Base-by-base conservation (phyloP, 2,888 invertebrate genomes). In the Ferdinandea cuprea region DNA sequence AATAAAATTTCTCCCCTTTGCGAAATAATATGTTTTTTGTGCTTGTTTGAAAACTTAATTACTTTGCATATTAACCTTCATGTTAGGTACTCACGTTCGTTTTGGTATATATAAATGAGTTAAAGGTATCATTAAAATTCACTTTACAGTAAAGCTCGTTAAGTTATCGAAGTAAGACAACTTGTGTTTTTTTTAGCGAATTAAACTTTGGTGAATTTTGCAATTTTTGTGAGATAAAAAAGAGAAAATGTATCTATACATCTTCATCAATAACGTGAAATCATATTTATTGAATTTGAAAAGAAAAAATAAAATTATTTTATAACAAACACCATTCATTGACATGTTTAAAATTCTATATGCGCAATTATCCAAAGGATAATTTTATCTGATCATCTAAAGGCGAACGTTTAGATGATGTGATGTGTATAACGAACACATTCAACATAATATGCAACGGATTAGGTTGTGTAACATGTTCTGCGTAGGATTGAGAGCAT, bases 391-490 rank as follows among this genome's bases (percentile, higher is more conserved):
- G 35, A 52, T 74, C 32, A 25, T 32, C 32, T 21, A 21, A 15
- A 28, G 21, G 25, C 17, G 21, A 78, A 13, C 35, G 17, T 19
- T 44, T 21, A 9, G 54, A 54, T 37, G 11, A 13, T 13, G 37
- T 13, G 13, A 15, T 52, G 28, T 37, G 9, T 50, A 19, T 52
- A 37, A n/a, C n/a, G n/a, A n/a, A n/a, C n/a, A n/a, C n/a, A n/a
- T n/a, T 42, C 32, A 21, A 52, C 52, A 19, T 78, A n/a, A n/a
- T 78, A 72, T 59, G 21, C 44, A 72, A 58, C 17, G 32, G 37
- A 25, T 52, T 42, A n/a, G 13, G 61, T 46, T 63, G 72, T 63
- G 11, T 17, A 71, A 78, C 71, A 71, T 58, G 71, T 78, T 71
- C 32, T 50, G 17, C 46, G 11, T 11, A 21, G 25, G 32, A 74